phyloP scores from a whole-genome alignment of 1,140 invertebrate species.

The Drosophila obscura region DNA sequence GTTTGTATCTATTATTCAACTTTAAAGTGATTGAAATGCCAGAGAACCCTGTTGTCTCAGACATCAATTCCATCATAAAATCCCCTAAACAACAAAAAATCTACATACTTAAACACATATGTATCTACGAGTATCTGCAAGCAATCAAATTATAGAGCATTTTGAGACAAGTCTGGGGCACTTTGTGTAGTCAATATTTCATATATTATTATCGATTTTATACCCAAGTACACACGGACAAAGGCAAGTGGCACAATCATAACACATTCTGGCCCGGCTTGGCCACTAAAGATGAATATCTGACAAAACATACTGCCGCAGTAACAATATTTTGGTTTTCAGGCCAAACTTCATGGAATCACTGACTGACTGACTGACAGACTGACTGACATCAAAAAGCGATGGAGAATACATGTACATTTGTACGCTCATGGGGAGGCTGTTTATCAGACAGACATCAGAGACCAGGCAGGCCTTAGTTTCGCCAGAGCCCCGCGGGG shows the following conservation, averaged over 20 bases:
- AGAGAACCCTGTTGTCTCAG: neutral
- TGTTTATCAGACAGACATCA: slow-evolving; percentile 54
- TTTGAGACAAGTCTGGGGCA: slow-evolving; percentile 23
- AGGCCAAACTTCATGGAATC: slow-evolving; percentile 31
- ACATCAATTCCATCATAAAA: slow-evolving; percentile 7
- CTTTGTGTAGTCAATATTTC: slow-evolving; percentile 50
- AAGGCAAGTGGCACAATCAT: slow-evolving; percentile 36
- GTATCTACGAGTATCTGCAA: slow-evolving; percentile 15
- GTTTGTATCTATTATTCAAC: slow-evolving; percentile 14
- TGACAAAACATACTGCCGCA: slow-evolving; percentile 53
- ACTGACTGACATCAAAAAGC: slow-evolving; percentile 47
- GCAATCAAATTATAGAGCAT: slow-evolving; percentile 53
- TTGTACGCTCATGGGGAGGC: slow-evolving; percentile 23
- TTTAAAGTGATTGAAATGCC: slow-evolving; percentile 17
- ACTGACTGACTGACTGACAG: slow-evolving; percentile 26
- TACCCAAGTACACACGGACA: slow-evolving; percentile 11
- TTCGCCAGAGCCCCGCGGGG: slow-evolving; percentile 47
- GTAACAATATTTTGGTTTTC: slow-evolving; percentile 56
- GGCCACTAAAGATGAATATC: slow-evolving; percentile 56
- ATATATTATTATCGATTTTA: slow-evolving; percentile 55
- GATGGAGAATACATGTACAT: slow-evolving; percentile 11
- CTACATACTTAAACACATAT: slow-evolving; percentile 3
- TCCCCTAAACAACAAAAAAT: slow-evolving; percentile 11
- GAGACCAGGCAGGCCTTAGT: slow-evolving; percentile 34
- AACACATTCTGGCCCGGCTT: slow-evolving; percentile 29